phyloP scores from a whole-genome alignment of 2,797 vertebrate genomes.

The Oryzias dopingdopingensis region DNA sequence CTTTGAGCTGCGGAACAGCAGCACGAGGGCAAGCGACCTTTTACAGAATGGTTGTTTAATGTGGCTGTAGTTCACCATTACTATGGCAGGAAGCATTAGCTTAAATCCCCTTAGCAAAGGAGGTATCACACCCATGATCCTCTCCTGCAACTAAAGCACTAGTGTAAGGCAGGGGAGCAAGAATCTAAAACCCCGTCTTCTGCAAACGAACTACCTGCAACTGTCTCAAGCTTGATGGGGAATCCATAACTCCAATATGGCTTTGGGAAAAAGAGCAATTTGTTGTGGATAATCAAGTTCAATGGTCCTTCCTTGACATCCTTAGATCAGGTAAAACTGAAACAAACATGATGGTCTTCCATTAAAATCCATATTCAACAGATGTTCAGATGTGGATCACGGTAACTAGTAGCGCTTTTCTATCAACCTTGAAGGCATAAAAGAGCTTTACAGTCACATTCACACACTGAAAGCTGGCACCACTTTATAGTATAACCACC shows the following conservation, averaged over 20 bases:
- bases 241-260: conserved; percentile 80
- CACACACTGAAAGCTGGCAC: no score
- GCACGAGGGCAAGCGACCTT: conserved; percentile 20
- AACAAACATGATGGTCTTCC: conserved; percentile 58
- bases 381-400: no score
- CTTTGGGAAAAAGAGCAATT: conserved; percentile 73
- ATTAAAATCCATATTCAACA: conserved; percentile 16
- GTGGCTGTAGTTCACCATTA: conserved; percentile 50
- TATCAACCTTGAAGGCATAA: no score
- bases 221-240: conserved; percentile 67
- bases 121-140: conserved; percentile 61
- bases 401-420: no score
- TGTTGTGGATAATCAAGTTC: conserved; percentile 76
- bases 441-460: no score
- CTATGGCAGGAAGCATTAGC: conserved; percentile 56
- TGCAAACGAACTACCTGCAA: conserved; percentile 60
- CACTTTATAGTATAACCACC: no score
- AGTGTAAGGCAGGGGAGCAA: conserved; percentile 40
- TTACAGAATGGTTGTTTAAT: conserved; percentile 42
- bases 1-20: background rate
- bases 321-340: conserved; percentile 55
- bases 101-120: conserved; percentile 49
- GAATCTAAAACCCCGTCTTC: conserved; percentile 53
- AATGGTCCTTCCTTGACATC: conserved; percentile 56
- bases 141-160: conserved; percentile 58